Conservation (phyloP, 2,797 vertebrate genomes). For the Pachyuromys duprasi region DNA sequence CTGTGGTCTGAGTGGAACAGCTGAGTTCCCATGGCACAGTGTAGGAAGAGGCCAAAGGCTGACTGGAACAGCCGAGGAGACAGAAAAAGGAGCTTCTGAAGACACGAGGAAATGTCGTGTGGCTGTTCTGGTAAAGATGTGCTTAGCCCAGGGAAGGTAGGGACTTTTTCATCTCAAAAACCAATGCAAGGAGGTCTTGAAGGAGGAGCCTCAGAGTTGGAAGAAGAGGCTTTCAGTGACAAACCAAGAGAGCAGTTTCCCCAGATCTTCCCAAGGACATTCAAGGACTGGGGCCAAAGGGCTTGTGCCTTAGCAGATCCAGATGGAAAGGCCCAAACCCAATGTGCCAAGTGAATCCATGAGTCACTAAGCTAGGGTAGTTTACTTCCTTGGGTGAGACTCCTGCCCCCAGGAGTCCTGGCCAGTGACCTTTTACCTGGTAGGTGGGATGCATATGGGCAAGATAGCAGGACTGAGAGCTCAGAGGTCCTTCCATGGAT, state of each 20-base stretch:
- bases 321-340: background rate
- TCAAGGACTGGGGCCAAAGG: background rate
- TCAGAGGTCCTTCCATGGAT: background rate
- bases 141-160: background rate
- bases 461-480: background rate
- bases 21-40: fast-evolving
- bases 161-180: background rate
- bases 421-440: background rate
- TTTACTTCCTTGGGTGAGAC: background rate
- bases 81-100: background rate
- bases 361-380: background rate
- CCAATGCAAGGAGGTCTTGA: background rate
- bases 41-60: background rate
- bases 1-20: fast-evolving
- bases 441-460: background rate
- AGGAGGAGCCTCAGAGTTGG: background rate
- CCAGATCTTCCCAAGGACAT: background rate
- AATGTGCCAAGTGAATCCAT: background rate
- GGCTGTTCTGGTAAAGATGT: background rate
- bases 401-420: background rate
- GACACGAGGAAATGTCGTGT: background rate
- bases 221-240: background rate
- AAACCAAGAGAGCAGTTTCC: background rate
- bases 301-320: background rate
- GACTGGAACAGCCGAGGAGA: background rate